Percentiles rank a stretch among this genome's conserved stretches.
Conservation (phyloP, 2,797 vertebrate genomes). For the Harpagifer antarcticus region DNA sequence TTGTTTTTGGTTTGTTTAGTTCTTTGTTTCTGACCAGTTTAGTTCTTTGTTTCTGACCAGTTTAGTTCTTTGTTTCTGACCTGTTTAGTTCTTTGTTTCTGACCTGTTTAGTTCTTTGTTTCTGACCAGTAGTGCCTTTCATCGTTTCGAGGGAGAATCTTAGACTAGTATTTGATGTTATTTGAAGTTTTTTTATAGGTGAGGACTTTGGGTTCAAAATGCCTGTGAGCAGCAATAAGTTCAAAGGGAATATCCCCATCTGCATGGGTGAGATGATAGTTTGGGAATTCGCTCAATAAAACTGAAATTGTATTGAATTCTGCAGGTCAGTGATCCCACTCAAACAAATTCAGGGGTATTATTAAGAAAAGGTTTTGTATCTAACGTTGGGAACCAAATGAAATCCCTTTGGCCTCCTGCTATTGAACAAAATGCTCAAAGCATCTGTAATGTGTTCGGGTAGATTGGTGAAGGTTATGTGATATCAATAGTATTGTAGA, state of each 20-base stretch:
- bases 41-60: slow-evolving; percentile 94
- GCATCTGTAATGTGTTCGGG: slow-evolving; percentile 79
- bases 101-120: slow-evolving; percentile 86
- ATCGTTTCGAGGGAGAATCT: slow-evolving; percentile 92
- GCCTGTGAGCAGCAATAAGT: slow-evolving; percentile 92
- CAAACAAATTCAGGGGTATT: slow-evolving; percentile 92
- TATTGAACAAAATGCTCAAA: slow-evolving; percentile 83
- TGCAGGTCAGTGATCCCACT: slow-evolving; percentile 94
- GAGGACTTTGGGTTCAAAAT: slow-evolving; percentile 77
- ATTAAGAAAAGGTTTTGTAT: slow-evolving; percentile 75
- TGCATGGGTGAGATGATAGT: slow-evolving; percentile 85
- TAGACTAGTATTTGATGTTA: slow-evolving; percentile 84
- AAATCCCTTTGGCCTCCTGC: slow-evolving; percentile 84
- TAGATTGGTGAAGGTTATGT: slow-evolving; percentile 86
- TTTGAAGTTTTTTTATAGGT: slow-evolving; percentile 55
- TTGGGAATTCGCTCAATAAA: slow-evolving; percentile 86
- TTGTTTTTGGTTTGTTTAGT: slow-evolving; percentile 80
- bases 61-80: no score
- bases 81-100: slow-evolving; percentile 85
- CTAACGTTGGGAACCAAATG: slow-evolving; percentile 87
- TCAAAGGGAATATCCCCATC: slow-evolving; percentile 82
- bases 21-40: slow-evolving; percentile 93
- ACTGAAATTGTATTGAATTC: slow-evolving; percentile 94
- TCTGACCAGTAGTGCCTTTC: slow-evolving; percentile 99
- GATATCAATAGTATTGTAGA: slow-evolving; percentile 90